phyloP scores from a whole-genome alignment of 2,797 vertebrate genomes.

The Varecia variegata region DNA sequence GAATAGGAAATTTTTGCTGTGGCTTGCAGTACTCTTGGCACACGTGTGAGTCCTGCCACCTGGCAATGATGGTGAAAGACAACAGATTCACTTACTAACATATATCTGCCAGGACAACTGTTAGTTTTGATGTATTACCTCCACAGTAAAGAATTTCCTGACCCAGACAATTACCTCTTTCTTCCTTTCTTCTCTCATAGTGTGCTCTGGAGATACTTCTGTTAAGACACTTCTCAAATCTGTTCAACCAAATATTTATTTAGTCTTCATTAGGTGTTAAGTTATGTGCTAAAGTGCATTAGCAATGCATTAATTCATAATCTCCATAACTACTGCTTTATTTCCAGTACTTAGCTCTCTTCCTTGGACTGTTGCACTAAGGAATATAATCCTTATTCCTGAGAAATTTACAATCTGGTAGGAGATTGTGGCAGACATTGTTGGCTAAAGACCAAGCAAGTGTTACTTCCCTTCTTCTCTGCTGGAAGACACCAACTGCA shows the following conservation, averaged over 20 bases:
- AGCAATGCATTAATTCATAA: not conserved
- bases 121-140: not conserved
- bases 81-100: not conserved
- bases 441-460: not conserved
- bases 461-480: not conserved
- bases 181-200: not conserved
- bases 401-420: not conserved
- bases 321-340: not conserved
- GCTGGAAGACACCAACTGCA: not conserved
- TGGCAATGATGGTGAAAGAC: not conserved
- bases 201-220: not conserved
- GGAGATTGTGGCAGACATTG: not conserved
- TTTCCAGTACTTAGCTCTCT: not conserved
- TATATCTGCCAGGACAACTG: not conserved
- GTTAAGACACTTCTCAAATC: constrained; percentile 16
- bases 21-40: not conserved
- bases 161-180: not conserved
- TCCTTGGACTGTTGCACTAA: not conserved
- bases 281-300: not conserved
- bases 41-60: not conserved
- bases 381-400: not conserved
- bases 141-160: not conserved
- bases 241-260: constrained; percentile 44
- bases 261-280: not conserved
- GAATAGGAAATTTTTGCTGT: not conserved